These are phyloP conservation scores for Plebejus anna DNA, from an alignment of 2,888 invertebrate genomes.

Conservation along the genomic window DNA sequence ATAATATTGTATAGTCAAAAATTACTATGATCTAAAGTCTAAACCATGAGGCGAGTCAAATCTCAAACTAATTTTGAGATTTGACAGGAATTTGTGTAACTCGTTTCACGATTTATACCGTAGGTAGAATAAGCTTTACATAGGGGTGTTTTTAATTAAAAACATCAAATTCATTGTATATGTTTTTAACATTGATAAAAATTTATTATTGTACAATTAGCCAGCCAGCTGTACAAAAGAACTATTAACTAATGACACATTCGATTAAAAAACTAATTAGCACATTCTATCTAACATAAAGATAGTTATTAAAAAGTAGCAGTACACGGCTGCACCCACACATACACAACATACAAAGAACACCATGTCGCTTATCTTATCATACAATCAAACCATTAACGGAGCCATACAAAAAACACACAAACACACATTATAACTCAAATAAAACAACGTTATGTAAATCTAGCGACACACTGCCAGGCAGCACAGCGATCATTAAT, in stretches of 20 bases:
- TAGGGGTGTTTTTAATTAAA: neutral
- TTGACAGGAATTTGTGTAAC: too few relatives aligned
- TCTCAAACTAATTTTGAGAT: too few relatives aligned
- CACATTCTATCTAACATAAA: constrained; percentile 21
- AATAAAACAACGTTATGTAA: constrained; percentile 48
- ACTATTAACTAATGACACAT: constrained; percentile 22
- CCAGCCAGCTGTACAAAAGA: neutral
- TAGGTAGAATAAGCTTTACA: too few relatives aligned
- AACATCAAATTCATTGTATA: neutral
- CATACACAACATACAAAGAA: constrained; percentile 68
- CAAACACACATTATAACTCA: constrained; percentile 55
- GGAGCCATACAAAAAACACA: constrained; percentile 62
- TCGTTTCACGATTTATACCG: too few relatives aligned
- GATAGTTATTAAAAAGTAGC: constrained; percentile 22
- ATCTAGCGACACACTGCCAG: constrained; percentile 48
- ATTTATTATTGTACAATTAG: neutral
- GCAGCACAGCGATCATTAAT: constrained; percentile 32
- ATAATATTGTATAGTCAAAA: too few relatives aligned
- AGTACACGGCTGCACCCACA: constrained; percentile 28
- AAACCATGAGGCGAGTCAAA: too few relatives aligned
- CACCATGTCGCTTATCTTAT: constrained; percentile 71
- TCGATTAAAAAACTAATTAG: constrained; percentile 24
- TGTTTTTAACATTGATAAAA: too few relatives aligned
- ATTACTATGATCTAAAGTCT: too few relatives aligned
- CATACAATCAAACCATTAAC: constrained; percentile 72